Base-by-base conservation (phyloP, 2,888 invertebrate species). In the Adelognathus sp. region DNA sequence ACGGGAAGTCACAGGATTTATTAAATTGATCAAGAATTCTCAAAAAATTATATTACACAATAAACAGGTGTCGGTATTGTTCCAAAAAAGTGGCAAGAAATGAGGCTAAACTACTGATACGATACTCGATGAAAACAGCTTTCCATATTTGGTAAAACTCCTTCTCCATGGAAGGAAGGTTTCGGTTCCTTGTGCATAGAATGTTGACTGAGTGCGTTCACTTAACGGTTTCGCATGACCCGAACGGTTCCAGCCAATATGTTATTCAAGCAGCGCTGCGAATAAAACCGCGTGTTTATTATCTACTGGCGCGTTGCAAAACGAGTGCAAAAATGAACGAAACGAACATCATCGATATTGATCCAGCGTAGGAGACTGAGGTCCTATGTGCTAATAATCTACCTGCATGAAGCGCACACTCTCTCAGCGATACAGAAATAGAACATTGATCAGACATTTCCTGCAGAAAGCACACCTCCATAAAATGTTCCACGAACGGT, bases 121-220 rank as follows among this genome's bases (percentile, higher is more conserved):
- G 46, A 64, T 56, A 6, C 31, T n/a, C 27, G 46, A 64, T 41
- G 36, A 18, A 18, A 14, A 24, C 64, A 44, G 56, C 64, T 64
- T 73, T 64, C 56, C 64, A 46, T 73, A 73, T 64, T 46, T n/a
- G 63, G 64, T 46, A 54, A 46, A 33, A 18, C 7, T 24, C 44
- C 5, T 5, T 63, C 33, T 73, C 64, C 46, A 21, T 24, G n/a
- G 52, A 44, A 60, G 60, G 60, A 70, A 70, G 36, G 24, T 58
- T 16, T 4, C 58, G 14, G 29, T 54, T 16, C 14, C 7, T 27
- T 11, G n/a, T 14, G 7, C 16, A 11, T 31, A 27, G 29, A 46
- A 46, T 21, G 16, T 31, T 31, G 4, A 7, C 7, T 31, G 7
- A 31, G 31, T 31, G 31, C 31, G 31, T 31, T 31, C 31, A 7